Evolutionary conservation across 2,797 vertebrate genomes (phyloP).

Genomic region (Poecilia picta): DNA sequence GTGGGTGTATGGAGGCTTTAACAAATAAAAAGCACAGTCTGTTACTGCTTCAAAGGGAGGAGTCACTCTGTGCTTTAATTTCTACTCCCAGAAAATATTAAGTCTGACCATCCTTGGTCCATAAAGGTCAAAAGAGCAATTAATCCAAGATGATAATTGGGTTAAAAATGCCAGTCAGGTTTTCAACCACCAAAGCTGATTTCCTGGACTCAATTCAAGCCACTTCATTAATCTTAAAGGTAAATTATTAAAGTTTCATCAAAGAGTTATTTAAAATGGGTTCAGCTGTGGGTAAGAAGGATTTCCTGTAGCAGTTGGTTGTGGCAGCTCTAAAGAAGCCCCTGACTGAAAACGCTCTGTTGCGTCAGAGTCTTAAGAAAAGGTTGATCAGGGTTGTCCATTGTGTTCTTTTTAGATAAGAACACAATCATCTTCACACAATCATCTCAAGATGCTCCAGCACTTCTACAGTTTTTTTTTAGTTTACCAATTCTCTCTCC

Average conservation of each 20-base stretch:
- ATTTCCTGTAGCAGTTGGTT: background rate
- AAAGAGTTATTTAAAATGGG: background rate
- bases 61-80: background rate
- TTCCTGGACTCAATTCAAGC: background rate
- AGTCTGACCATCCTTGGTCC: conserved; percentile 3
- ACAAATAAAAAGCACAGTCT: conserved; percentile 28
- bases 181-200: background rate
- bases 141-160: background rate
- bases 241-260: background rate
- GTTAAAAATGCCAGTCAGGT: background rate
- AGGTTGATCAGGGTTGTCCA: background rate
- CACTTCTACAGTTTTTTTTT: background rate
- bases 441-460: background rate
- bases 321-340: background rate
- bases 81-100: conserved; percentile 7
- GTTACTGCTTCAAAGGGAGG: conserved; percentile 30
- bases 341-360: background rate
- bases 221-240: background rate
- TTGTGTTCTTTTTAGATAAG: background rate
- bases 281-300: background rate
- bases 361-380: background rate
- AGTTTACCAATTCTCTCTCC: background rate
- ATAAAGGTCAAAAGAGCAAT: conserved; percentile 16
- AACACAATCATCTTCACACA: background rate
- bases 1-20: conserved; percentile 50